These are phyloP conservation scores for Amphiprion ocellaris DNA, from an alignment of 2,113 vertebrate genomes.

Conservation along the genomic window DNA sequence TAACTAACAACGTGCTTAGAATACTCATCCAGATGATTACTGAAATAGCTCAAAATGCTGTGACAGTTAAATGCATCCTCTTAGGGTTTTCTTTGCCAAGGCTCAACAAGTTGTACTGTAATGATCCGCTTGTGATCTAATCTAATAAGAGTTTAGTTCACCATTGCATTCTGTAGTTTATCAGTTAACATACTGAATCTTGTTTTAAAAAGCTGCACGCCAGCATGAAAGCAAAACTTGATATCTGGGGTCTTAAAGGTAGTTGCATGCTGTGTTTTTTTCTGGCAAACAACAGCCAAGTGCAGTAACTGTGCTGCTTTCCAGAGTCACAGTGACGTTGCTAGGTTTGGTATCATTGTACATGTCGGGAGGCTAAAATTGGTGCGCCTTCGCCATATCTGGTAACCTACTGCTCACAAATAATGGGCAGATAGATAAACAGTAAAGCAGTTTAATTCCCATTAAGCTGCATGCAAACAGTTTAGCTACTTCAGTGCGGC, in stretches of 20 bases:
- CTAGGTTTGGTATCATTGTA: neutral
- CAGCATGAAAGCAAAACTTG: neutral
- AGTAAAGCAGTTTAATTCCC: too few species aligned
- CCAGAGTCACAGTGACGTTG: too few species aligned
- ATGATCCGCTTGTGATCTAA: too few species aligned
- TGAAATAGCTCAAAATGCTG: slow-evolving; percentile 8
- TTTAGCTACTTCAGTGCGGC: neutral
- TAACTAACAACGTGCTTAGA: slow-evolving; percentile 28
- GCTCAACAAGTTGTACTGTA: too few species aligned
- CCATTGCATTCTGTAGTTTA: too few species aligned
- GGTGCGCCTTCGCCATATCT: neutral
- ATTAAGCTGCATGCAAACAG: neutral
- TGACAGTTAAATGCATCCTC: slow-evolving; percentile 4
- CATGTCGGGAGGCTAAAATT: neutral
- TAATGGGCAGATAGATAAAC: neutral
- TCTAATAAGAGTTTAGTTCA: too few species aligned
- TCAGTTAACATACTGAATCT: neutral
- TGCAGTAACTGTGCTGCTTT: too few species aligned
- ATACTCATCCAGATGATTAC: neutral
- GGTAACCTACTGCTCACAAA: neutral
- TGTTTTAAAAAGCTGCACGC: neutral
- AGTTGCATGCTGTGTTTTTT: neutral
- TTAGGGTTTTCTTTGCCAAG: too few species aligned
- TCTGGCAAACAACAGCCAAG: too few species aligned
- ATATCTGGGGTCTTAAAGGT: neutral